These are phyloP conservation scores for Gymnopithys bicolor DNA, from an alignment of 2,797 vertebrate genomes.

Conservation along the genomic window DNA sequence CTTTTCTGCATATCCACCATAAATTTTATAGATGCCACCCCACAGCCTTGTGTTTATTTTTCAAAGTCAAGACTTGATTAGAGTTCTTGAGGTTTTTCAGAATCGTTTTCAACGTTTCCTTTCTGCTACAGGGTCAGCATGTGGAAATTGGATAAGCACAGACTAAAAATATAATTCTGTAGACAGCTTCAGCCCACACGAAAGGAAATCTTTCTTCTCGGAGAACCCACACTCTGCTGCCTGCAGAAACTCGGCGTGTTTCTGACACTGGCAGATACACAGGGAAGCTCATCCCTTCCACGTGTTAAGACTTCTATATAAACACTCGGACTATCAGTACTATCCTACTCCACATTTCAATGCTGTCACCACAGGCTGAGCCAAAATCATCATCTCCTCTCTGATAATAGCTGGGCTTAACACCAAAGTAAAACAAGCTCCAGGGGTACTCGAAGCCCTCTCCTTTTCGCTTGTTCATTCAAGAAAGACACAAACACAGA, in stretches of 20 bases:
- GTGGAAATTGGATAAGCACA: constrained; percentile 32
- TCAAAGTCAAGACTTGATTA: constrained; percentile 54
- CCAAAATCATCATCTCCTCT: neutral
- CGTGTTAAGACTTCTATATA: constrained; percentile 40
- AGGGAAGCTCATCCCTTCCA: constrained; percentile 34
- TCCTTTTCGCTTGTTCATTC: constrained; percentile 52
- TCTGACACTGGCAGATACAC: neutral
- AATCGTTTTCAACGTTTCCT: constrained; percentile 24
- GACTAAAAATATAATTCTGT: constrained; percentile 53
- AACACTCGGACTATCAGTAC: constrained; percentile 38
- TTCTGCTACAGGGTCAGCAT: constrained; percentile 28
- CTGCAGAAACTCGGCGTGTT: neutral
- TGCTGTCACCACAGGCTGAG: constrained; percentile 3
- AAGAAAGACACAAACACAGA: constrained; percentile 47
- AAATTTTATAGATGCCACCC: constrained; percentile 27
- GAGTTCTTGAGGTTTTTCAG: constrained; percentile 40
- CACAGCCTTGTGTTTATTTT: constrained; percentile 50
- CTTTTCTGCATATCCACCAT: constrained; percentile 22
- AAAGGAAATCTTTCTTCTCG: constrained; percentile 48
- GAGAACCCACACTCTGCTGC: neutral
- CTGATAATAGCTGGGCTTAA: neutral
- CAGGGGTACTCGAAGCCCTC: constrained; percentile 20
- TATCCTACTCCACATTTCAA: constrained; percentile 50
- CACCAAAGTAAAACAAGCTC: constrained; percentile 33
- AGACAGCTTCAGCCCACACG: constrained; percentile 57